Conservation (phyloP, 2,797 vertebrate genomes). For the Bradypodion ventrale region DNA sequence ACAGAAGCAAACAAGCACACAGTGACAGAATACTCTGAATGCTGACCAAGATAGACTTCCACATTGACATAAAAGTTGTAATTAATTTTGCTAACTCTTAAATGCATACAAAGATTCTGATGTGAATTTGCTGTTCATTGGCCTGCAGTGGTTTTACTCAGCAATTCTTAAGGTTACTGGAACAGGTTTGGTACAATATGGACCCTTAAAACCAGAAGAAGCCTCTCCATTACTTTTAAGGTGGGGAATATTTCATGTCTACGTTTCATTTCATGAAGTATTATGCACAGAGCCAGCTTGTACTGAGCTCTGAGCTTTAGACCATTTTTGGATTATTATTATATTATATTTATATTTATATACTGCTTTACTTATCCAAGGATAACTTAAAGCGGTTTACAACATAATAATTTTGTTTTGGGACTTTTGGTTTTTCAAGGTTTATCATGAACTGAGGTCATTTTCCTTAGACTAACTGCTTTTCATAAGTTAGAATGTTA, state of each 20-base stretch:
- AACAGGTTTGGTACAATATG: too few species aligned
- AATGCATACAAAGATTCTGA: not conserved
- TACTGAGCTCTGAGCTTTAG: not conserved
- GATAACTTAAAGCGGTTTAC: too few species aligned
- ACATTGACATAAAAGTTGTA: not conserved
- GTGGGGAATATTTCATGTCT: not conserved
- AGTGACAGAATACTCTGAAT: not conserved
- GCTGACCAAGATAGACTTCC: not conserved
- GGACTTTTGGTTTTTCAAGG: not conserved
- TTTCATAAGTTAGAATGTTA: too few species aligned
- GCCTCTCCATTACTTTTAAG: not conserved
- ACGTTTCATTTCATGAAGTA: not conserved
- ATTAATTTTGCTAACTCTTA: not conserved
- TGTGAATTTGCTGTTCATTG: not conserved
- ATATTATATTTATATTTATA: too few species aligned
- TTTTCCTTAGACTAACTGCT: not conserved
- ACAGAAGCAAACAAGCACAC: slow-evolving; percentile 22
- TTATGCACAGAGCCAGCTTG: not conserved
- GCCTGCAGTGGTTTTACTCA: not conserved
- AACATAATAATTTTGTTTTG: too few species aligned
- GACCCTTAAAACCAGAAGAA: too few species aligned
- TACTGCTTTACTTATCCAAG: too few species aligned
- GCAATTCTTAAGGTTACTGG: not conserved
- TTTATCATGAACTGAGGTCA: not conserved
- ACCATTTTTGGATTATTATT: not conserved